phyloP scores from a whole-genome alignment of 2,797 vertebrate genomes.

The Alcedo atthis region DNA sequence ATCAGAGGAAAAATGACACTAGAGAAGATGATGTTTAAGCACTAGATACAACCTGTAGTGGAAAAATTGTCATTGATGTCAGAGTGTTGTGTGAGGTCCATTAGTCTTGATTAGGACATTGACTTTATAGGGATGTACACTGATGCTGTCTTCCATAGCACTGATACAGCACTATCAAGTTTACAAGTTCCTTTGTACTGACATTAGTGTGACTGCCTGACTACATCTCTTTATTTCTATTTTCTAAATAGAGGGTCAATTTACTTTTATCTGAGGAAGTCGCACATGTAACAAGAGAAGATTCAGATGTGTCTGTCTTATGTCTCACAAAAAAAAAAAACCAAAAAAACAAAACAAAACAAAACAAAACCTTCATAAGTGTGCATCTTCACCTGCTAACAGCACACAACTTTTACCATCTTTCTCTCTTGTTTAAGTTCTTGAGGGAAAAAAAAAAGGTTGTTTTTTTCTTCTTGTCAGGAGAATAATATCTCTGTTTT shows the following conservation, averaged over 20 bases:
- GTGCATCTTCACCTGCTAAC: background rate
- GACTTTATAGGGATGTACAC: accelerated
- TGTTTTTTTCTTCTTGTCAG: background rate
- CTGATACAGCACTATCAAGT: accelerated
- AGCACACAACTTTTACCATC: background rate
- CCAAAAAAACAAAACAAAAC: no score
- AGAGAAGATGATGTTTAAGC: background rate
- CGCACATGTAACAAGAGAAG: background rate
- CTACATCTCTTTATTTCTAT: background rate
- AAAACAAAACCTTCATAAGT: no score
- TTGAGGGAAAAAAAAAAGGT: background rate
- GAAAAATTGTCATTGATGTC: background rate
- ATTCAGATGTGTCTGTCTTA: background rate
- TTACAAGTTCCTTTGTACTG: background rate
- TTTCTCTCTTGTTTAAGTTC: background rate
- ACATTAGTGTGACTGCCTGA: background rate
- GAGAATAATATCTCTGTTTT: background rate
- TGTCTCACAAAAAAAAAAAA: background rate
- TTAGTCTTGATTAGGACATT: background rate
- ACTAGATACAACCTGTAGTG: background rate
- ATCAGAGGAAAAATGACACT: background rate
- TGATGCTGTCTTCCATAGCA: background rate
- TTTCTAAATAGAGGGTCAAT: constrained; percentile 21
- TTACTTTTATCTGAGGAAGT: background rate
- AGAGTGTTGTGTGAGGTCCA: background rate